Evolutionary conservation across 2,113 vertebrate genomes (phyloP).

Genomic region (Aphelocoma coerulescens): DNA sequence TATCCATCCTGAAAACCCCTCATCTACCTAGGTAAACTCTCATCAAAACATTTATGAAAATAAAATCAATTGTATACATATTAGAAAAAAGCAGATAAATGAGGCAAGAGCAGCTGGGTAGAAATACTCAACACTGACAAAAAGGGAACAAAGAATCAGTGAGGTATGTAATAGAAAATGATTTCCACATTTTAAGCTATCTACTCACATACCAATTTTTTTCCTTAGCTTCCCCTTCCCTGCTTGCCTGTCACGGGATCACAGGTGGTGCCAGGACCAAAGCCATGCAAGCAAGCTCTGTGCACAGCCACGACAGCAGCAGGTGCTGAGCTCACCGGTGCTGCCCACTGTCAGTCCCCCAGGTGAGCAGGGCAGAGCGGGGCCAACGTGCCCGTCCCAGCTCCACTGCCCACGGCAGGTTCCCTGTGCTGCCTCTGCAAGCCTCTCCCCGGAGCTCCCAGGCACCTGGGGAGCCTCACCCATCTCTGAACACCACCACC

Average conservation of each 20-base stretch:
- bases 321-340: not conserved
- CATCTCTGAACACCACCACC: not conserved
- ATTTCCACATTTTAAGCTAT: not conserved
- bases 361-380: not conserved
- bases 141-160: not conserved
- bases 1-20: not conserved
- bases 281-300: not conserved
- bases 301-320: not conserved
- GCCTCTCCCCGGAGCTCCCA: not conserved
- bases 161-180: not conserved
- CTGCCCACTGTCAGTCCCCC: not conserved
- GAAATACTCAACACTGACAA: not conserved
- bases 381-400: no score
- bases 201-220: not conserved
- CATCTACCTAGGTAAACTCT: not conserved
- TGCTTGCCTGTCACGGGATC: not conserved
- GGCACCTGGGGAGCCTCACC: not conserved
- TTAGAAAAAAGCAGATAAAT: not conserved
- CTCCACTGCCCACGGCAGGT: rapidly evolving
- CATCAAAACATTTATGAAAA: not conserved
- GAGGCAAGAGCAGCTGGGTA: not conserved
- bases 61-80: not conserved
- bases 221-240: not conserved
- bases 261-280: not conserved
- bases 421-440: not conserved